Percentiles rank a stretch among this genome's conserved stretches.
These are phyloP conservation scores for Sminthopsis crassicaudata DNA, from an alignment of 2,113 vertebrate genomes.

Conservation along the genomic window DNA sequence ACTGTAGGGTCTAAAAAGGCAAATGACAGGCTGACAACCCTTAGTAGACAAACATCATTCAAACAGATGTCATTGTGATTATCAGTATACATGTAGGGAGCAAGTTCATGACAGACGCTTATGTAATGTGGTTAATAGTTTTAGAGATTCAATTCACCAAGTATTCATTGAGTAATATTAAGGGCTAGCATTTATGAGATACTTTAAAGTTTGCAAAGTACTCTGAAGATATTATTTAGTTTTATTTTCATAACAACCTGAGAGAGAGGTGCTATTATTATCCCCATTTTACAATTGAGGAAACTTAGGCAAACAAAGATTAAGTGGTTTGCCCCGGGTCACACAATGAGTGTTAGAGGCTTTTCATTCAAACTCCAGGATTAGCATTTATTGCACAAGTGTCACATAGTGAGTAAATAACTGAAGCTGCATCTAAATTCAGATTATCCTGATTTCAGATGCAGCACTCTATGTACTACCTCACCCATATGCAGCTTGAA, in stretches of 20 bases:
- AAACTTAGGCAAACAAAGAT: neutral
- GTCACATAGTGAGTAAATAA: too few relatives aligned
- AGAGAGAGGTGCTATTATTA: neutral
- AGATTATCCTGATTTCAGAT: too few relatives aligned
- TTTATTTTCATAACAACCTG: neutral
- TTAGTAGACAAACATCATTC: accelerated
- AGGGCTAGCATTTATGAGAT: neutral
- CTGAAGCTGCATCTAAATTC: too few relatives aligned
- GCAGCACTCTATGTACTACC: too few relatives aligned
- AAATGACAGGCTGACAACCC: neutral
- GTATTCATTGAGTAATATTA: neutral
- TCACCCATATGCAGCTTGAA: too few relatives aligned
- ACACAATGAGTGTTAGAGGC: neutral
- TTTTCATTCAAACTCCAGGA: neutral
- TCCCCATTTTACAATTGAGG: neutral
- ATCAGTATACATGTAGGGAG: neutral
- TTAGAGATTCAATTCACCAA: neutral
- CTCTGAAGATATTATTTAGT: neutral
- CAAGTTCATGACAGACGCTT: too few relatives aligned
- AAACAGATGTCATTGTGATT: neutral
- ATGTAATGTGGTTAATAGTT: neutral
- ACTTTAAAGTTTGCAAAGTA: neutral
- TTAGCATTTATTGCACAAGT: too few relatives aligned
- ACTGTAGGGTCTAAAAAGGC: neutral
- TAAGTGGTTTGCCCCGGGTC: neutral